Percentiles rank a stretch among this genome's conserved stretches.
These are phyloP conservation scores for Carassius auratus DNA, from an alignment of 2,113 vertebrate species.

Conservation along the genomic window DNA sequence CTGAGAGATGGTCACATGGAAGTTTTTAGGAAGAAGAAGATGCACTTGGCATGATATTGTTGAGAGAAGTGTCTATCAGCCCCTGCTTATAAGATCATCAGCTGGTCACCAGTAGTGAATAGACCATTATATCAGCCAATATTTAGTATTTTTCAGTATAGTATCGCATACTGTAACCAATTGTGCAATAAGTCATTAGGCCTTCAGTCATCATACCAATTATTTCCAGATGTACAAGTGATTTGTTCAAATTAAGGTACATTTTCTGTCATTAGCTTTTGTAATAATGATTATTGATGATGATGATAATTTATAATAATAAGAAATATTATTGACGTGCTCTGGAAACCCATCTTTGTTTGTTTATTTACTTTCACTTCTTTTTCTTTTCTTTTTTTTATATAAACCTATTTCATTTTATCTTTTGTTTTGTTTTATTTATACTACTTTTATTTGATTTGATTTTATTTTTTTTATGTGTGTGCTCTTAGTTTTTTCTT, in stretches of 20 bases:
- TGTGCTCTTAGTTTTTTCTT: too few species aligned
- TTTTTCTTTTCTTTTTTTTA: background rate
- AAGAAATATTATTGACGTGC: too few species aligned
- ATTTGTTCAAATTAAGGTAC: background rate
- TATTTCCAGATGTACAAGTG: background rate
- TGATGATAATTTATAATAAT: too few species aligned
- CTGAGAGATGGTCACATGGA: slow-evolving; percentile 5
- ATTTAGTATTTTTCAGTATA: background rate
- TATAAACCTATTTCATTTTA: background rate
- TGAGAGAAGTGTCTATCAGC: background rate
- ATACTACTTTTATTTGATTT: too few species aligned
- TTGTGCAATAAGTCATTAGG: background rate
- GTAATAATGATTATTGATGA: too few species aligned
- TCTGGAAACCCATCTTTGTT: too few species aligned
- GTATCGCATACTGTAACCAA: background rate
- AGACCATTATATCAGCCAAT: background rate
- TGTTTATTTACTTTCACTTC: background rate
- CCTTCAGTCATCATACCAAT: background rate
- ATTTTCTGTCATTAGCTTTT: background rate
- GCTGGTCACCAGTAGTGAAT: background rate
- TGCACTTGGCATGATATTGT: background rate
- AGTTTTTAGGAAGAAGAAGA: background rate
- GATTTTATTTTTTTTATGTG: too few species aligned
- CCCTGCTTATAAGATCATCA: background rate
- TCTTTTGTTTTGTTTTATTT: too few species aligned